Evolutionary conservation across 2,113 vertebrate species (phyloP), one percentile per base, ranked within the genome.

Genomic region (Alethe castanea): DNA sequence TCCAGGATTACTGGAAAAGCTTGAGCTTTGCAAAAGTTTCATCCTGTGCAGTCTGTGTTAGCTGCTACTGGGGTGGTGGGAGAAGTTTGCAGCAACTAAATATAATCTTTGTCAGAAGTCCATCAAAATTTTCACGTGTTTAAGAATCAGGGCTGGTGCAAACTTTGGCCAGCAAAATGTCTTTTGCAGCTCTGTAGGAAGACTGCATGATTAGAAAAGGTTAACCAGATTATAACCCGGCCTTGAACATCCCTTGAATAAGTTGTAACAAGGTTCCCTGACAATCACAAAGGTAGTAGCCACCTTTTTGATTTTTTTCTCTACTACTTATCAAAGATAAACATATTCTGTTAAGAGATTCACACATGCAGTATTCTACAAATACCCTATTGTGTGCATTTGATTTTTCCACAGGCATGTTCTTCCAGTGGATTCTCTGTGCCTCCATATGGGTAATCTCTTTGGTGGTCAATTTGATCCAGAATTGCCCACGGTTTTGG

Each of bases 341-440:
- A 65, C 2, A 1, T 73, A 36, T 0, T 48, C 26, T 42, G 18
- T 61, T 57, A 60, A 45, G 45, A 59, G 31, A 38, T 42, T 85
- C 18, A 33, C 6, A 16, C 6, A 8, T 35, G 23, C 20, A 36
- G 4, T 78, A 23, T 24, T 86, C 16, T 61, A 31, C 42, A 54
- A 53, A 14, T 69, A 90, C 19, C 57, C 14, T 62, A 0, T n/a
- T 96, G 14, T 95, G 11, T 62, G 9, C 42, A 7, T 93, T 89
- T 96, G 19, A 57, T 95, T 96, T 90, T 47, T 92, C 82, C 69
- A 38, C 71, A 99, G 99, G 99, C 28, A 98, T 99, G 98, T 99
- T 99, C 92, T 99, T 99, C 56, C 98, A 99, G 8, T 99, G 99
- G 99, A 95, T 99, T 47, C 98, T 97, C 65, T 99, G 98, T 97